A percentile compares a stretch with the other conserved stretches of the same genome.
phyloP scores from a whole-genome alignment of 2,113 vertebrate species.

The Penelope pileata region DNA sequence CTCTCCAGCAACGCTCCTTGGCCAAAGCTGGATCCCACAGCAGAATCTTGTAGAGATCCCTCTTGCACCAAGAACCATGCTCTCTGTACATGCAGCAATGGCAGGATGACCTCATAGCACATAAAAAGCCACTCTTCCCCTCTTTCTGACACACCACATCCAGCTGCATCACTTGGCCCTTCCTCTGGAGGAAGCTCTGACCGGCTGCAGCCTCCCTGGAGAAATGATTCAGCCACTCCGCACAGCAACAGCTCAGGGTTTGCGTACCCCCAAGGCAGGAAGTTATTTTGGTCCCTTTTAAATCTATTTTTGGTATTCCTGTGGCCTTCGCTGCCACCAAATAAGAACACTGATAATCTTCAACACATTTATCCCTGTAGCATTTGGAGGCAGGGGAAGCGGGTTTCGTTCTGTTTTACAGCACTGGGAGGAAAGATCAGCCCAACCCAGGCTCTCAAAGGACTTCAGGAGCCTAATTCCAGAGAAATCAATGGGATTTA shows the following conservation, averaged over 20 bases:
- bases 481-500: conserved; percentile 57
- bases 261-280: neutral
- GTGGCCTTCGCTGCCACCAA: neutral
- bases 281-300: conserved; percentile 43
- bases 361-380: neutral
- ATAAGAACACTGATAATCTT: neutral
- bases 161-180: neutral
- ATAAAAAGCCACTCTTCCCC: fast-evolving
- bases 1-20: neutral
- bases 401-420: neutral
- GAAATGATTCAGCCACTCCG: neutral
- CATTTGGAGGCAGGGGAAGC: neutral
- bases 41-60: neutral
- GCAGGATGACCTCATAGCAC: neutral
- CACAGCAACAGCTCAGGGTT: neutral
- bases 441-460: neutral
- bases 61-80: neutral
- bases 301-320: conserved; percentile 44
- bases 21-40: neutral
- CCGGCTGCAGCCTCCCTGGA: neutral
- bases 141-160: neutral
- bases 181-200: neutral
- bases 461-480: conserved; percentile 36
- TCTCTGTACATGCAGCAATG: fast-evolving
- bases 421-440: neutral